Evolutionary conservation across 1,140 invertebrate species (phyloP).

Genomic region (Zophobas morio): DNA sequence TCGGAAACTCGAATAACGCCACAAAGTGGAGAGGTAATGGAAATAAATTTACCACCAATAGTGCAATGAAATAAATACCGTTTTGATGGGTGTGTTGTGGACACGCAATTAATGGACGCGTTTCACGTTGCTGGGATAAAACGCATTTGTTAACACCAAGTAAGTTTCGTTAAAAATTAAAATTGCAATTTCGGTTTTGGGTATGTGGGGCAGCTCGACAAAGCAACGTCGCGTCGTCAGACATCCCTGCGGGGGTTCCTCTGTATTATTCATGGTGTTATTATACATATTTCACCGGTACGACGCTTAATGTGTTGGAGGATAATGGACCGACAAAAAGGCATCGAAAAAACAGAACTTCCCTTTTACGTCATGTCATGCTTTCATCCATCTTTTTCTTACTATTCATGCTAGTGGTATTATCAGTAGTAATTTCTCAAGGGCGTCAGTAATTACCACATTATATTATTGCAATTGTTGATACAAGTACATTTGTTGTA

Average conservation of each 20-base stretch:
- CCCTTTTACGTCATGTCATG: slow-evolving; percentile 55
- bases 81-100: slow-evolving; percentile 21
- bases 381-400: slow-evolving; percentile 46
- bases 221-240: slow-evolving; percentile 24
- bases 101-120: slow-evolving; percentile 14
- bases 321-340: slow-evolving; percentile 60
- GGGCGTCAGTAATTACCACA: too few relatives aligned
- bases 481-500: too few relatives aligned
- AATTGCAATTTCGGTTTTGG: slow-evolving; percentile 47
- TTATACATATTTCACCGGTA: slow-evolving; percentile 63
- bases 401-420: too few relatives aligned
- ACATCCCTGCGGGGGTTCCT: slow-evolving; percentile 46
- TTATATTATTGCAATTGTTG: too few relatives aligned
- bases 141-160: not conserved
- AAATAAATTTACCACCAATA: slow-evolving; percentile 45
- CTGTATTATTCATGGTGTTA: slow-evolving; percentile 62
- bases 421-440: too few relatives aligned
- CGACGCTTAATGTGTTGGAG: slow-evolving; percentile 60
- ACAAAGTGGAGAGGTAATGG: slow-evolving; percentile 43
- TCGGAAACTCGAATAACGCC: slow-evolving; percentile 39
- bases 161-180: slow-evolving; percentile 46
- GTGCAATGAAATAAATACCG: slow-evolving; percentile 36
- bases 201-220: slow-evolving; percentile 30
- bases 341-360: slow-evolving; percentile 57
- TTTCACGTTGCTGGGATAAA: not conserved